A percentile compares a stretch with the other conserved stretches of the same genome.
Conservation (phyloP, 2,113 vertebrate genomes). For the Hemiscyllium ocellatum region DNA sequence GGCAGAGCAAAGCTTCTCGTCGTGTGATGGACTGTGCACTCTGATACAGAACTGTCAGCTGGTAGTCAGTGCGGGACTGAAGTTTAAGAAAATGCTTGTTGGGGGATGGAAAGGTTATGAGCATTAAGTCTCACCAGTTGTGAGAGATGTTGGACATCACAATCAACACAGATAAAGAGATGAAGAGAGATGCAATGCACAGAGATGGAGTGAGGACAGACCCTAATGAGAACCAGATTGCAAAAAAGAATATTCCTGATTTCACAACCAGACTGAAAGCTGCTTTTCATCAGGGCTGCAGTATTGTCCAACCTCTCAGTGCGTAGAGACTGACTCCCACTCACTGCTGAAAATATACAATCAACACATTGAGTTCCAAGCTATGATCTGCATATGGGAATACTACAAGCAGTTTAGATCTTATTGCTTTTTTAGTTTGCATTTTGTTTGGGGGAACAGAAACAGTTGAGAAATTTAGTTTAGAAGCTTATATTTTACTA, state of each 20-base stretch:
- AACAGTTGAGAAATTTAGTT: not conserved
- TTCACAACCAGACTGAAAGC: not conserved
- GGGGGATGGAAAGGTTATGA: not conserved
- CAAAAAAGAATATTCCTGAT: not conserved
- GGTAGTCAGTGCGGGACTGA: not conserved
- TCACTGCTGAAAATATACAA: not conserved
- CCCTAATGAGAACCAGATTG: conserved; percentile 18
- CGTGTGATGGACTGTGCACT: not conserved
- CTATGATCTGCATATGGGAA: not conserved
- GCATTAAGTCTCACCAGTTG: not conserved
- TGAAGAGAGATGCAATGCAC: not conserved
- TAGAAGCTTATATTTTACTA: not conserved
- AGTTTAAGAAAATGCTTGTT: not conserved
- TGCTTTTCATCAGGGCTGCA: not conserved
- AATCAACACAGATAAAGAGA: not conserved
- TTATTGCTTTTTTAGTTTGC: not conserved
- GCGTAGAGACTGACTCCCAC: not conserved
- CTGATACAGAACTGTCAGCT: not conserved
- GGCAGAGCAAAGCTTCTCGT: not conserved
- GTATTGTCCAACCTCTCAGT: not conserved
- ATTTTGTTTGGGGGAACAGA: not conserved
- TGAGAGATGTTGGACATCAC: not conserved
- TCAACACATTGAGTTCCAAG: not conserved
- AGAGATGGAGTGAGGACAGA: not conserved
- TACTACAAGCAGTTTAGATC: not conserved